Evolutionary conservation across 2,113 vertebrate genomes (phyloP), one percentile per base, ranked within the genome.

Genomic region (Eubucco bourcierii): DNA sequence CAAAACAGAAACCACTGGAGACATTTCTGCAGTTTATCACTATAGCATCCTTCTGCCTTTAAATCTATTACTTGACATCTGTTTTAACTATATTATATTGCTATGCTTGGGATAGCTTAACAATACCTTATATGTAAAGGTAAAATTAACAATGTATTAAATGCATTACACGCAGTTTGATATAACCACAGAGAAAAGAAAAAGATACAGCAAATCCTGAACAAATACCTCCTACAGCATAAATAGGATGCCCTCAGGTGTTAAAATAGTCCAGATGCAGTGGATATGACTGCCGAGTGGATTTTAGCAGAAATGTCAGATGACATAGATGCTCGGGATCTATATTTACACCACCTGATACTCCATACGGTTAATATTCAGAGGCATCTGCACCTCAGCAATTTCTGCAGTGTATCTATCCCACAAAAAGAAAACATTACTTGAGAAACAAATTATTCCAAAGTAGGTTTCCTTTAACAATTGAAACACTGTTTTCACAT

Each of bases 281-380:
- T 25, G 8, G 44, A 6, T 41, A 12, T 52, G n/a, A 33, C 5
- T 41, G 13, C 7, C 3, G 5, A 44, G 11, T 14, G 17, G 7
- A 16, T 4, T 76, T 92, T 17, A 44, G n/a, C 14, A 64, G 10
- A 66, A 71, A 70, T 14, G 27, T 21, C 16, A 64, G 37, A 50
- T 4, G 6, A 10, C 10, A 17, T 9, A 80, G 13, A 25, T 41
- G 8, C 6, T 52, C 0, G 0, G 68, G 9, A 6, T 41, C 9
- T 56, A 9, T 56, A 16, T 70, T 73, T 55, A 46, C 16, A 55
- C 4, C 12, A 37, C 6, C 17, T 70, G 10, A 34, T 58, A n/a
- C 16, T 65, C 19, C 37, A 4, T 6, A 29, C 5, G 12, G 13
- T 58, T 91, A 67, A 31, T 9, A 70, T 1, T 3, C 34, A 87